Evolutionary conservation across 2,888 invertebrate genomes (phyloP), one percentile per base, ranked within the genome.

Genomic region (Drosophila paranaensis): DNA sequence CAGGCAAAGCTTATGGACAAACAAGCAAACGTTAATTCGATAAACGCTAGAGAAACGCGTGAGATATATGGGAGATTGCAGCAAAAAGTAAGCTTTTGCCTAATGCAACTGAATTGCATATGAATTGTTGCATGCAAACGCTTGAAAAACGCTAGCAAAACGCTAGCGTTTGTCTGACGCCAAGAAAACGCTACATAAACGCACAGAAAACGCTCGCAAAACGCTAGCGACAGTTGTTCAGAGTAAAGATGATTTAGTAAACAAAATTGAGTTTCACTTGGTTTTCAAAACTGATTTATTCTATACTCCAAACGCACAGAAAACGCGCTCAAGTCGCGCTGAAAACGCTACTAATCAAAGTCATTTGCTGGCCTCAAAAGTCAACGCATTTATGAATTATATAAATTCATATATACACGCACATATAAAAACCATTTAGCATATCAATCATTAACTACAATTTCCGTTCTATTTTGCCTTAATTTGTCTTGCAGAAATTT

Each of bases 401-500:
- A 20, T 33, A 6, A 30, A 50, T 16, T 8, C 33, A 50, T 27
- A 14, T 27, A 14, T 16, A 6, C 16, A 39, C 2, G 9, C 14
- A 14, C 16, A 39, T n/a, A 35, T 40, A 39, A 27, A n/a, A 39
- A 20, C 14, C 39, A 39, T 9, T 60, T 33, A 48, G 5, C 46
- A 45, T 46, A 57, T 54, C 58, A 30, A 63, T 43, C 25, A 65
- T 73, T 71, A 69, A 79, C 55, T n/a, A 66, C 70, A 67, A 73
- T 69, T 81, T 89, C 89, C 84, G 83, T 64, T 78, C 51, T 57
- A 35, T 37, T 53, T 50, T 48, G n/a, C 9, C n/a, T 42, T 35
- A 40, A 39, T 53, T 73, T 3, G 85, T 81, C 83, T 94, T 94
- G 69, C 94, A 99, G 99, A 95, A 97, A 97, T 91, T 99, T 98